These are phyloP conservation scores for Xerus inauris DNA, from an alignment of 2,113 vertebrate species.

Conservation along the genomic window DNA sequence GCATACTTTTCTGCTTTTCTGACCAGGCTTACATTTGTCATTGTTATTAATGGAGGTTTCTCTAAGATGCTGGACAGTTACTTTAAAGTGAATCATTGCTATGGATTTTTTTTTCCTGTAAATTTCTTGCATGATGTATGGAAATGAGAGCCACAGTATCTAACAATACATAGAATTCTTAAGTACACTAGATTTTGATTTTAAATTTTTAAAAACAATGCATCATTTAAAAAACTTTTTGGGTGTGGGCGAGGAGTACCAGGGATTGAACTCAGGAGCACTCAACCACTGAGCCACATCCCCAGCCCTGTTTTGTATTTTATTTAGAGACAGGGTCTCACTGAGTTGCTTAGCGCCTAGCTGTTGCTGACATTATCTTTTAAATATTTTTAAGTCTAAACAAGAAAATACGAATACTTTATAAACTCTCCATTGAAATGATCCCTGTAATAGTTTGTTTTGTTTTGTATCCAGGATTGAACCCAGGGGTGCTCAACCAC, in stretches of 20 bases:
- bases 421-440: neutral
- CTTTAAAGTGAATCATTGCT: constrained; percentile 16
- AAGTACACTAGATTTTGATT: constrained; percentile 10
- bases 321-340: too few species aligned
- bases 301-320: too few species aligned
- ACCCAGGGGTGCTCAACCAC: too few species aligned
- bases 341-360: too few species aligned
- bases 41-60: neutral
- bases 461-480: too few species aligned
- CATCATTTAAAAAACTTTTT: neutral
- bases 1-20: neutral
- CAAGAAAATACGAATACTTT: neutral
- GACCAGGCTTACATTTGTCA: neutral
- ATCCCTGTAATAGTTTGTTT: neutral
- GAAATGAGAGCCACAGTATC: constrained; percentile 8
- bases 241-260: too few species aligned
- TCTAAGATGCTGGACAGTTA: neutral
- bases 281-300: too few species aligned
- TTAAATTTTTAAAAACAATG: constrained; percentile 5
- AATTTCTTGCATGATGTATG: constrained; percentile 22
- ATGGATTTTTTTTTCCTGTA: constrained; percentile 37
- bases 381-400: constrained; percentile 6
- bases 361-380: neutral
- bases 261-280: too few species aligned
- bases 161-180: neutral